A percentile compares a stretch with the other conserved stretches of the same genome.
phyloP scores from a whole-genome alignment of 2,113 vertebrate species.

The Notarius lentiginosus region DNA sequence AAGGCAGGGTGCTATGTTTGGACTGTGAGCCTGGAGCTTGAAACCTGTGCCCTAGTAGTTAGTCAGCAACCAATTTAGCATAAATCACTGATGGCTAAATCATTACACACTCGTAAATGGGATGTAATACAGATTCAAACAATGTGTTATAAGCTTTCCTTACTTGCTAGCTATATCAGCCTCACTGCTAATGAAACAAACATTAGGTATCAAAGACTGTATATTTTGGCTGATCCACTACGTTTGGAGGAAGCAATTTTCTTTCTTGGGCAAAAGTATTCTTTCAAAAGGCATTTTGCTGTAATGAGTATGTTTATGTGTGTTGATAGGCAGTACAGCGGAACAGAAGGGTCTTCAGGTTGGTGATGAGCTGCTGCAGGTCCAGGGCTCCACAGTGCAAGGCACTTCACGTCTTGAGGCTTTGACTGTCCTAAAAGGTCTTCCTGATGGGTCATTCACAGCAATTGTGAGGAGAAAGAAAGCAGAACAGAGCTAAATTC shows the following conservation, averaged over 20 bases:
- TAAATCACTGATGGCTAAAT: neutral
- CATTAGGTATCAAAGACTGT: neutral
- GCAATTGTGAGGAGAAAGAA: constrained; percentile 72
- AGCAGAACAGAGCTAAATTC: constrained; percentile 22
- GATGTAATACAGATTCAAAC: neutral
- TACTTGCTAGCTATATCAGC: neutral
- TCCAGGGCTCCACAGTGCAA: constrained; percentile 75
- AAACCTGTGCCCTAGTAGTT: neutral
- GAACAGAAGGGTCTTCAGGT: constrained; percentile 77
- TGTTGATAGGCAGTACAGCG: constrained; percentile 71
- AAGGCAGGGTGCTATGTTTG: neutral
- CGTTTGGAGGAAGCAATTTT: neutral
- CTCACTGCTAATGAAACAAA: neutral
- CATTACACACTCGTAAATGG: neutral
- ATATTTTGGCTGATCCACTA: neutral
- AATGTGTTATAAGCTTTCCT: neutral
- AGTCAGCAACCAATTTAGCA: neutral
- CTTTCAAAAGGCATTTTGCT: neutral
- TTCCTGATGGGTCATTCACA: constrained; percentile 80
- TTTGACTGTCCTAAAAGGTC: constrained; percentile 85
- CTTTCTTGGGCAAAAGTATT: neutral
- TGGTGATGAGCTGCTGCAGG: constrained; percentile 83
- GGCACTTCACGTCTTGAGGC: constrained; percentile 91
- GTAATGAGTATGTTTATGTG: constrained; percentile 32
- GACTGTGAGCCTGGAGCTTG: neutral